Percentiles rank a stretch among this genome's conserved stretches.
phyloP scores from a whole-genome alignment of 2,113 vertebrate genomes.

The Acanthisitta chloris region DNA sequence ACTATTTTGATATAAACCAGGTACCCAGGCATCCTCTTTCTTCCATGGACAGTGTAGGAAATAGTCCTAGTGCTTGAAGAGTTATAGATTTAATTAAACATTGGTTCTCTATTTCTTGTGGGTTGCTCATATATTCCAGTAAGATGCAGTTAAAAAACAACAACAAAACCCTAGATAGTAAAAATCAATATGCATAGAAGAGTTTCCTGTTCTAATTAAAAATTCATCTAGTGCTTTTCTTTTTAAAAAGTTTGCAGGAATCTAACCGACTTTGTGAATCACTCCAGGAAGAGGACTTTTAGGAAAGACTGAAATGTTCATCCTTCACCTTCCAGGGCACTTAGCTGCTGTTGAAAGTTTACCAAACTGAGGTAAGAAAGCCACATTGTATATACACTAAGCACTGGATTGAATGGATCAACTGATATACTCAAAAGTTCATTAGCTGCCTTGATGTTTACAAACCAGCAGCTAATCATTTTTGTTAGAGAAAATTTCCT shows the following conservation, averaged over 20 bases:
- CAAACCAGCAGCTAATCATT: background rate
- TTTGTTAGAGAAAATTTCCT: background rate
- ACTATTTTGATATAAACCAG: background rate
- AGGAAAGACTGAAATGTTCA: background rate
- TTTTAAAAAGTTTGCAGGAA: background rate
- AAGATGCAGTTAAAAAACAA: background rate
- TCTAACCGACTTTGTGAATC: background rate
- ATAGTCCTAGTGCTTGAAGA: background rate
- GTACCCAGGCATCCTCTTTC: background rate
- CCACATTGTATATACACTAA: background rate
- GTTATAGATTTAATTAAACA: background rate
- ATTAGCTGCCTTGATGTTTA: background rate
- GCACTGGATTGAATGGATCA: background rate
- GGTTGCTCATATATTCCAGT: background rate
- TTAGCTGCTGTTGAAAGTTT: background rate
- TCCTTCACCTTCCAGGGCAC: background rate
- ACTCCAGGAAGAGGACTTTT: background rate
- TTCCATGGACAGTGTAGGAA: background rate
- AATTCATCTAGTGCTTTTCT: background rate
- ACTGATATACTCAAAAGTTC: background rate
- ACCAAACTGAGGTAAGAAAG: background rate
- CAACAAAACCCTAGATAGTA: accelerated
- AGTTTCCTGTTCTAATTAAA: background rate
- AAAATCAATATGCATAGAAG: background rate
- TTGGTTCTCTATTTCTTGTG: background rate